Base-by-base conservation (phyloP, 2,888 invertebrate species). In the Ernsta delagoae region DNA sequence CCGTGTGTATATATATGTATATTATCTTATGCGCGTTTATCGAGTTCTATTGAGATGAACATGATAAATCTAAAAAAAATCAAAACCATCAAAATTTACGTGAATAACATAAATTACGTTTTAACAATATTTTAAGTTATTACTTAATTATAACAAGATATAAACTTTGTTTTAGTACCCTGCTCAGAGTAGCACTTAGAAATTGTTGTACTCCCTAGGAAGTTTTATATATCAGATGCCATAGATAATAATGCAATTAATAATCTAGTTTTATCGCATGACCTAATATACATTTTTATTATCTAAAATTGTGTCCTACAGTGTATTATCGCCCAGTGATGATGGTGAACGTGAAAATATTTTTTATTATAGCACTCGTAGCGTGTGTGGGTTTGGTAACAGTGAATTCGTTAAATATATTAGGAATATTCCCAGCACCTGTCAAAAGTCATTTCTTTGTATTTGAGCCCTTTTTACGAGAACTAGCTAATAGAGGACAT, bases 401-500 rank as follows among this genome's bases (percentile, higher is more conserved):
- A 45, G 57, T 68, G 39, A 43, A 12, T 24, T 61, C 74, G 16
- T 74, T 78, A 53, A 90, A 87, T 53, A 94, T 96, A 75, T 83
- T 96, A 50, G 95, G 92, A 4, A 74, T 95, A 8, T 95, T 95
- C 76, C 94, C 94, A 0, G 94, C 95, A 76, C 85, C 89, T 3
- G 95, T 95, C 0, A 94, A 92, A 71, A 96, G 96, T 70, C 96
- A 96, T 79, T 95, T 95, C 71, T 89, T 93, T 57, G 94, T 95
- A 7, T 95, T 94, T 75, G 84, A 92, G 73, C 91, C 94, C 0
- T 83, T 95, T 41, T 74, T 96, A 12, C 87, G 86, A 43, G 94
- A 91, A 64, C 77, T 96, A 50, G 94, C 94, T 0, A 80, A 80
- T 12, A 89, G 92, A 5, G 95, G 95, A 0, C 95, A 96, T 76